These are phyloP conservation scores for Spheniscus humboldti DNA, from an alignment of 2,797 vertebrate genomes.

Conservation along the genomic window DNA sequence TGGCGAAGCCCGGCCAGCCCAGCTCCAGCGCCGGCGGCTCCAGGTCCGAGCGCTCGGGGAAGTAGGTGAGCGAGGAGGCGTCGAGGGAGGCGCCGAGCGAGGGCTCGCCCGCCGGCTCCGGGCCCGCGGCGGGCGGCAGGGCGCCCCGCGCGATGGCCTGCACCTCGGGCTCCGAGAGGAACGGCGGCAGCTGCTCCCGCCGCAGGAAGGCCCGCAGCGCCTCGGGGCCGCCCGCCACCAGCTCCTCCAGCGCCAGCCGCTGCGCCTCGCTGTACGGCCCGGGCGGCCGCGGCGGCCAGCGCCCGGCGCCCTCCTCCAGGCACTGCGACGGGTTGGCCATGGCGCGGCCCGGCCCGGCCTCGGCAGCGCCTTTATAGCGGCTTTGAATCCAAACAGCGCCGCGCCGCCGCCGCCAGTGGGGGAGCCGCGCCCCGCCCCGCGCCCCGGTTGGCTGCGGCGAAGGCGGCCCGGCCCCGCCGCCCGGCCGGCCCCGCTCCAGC, in stretches of 20 bases:
- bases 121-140: constrained; percentile 74
- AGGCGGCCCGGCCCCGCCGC: background rate
- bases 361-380: background rate
- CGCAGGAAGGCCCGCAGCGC: constrained; percentile 76
- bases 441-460: background rate
- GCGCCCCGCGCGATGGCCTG: constrained; percentile 67
- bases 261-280: constrained; percentile 89
- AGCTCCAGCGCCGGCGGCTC: constrained; percentile 89
- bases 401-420: background rate
- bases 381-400: constrained; percentile 21
- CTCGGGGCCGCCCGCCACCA: constrained; percentile 78
- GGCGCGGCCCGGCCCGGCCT: background rate
- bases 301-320: constrained; percentile 79
- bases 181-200: constrained; percentile 73
- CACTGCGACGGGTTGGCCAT: constrained; percentile 66
- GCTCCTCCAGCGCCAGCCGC: constrained; percentile 79
- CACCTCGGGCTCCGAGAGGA: constrained; percentile 77
- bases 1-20: constrained; percentile 91
- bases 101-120: constrained; percentile 76
- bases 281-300: constrained; percentile 60
- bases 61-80: constrained; percentile 86
- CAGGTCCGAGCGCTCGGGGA: constrained; percentile 88
- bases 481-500: too few relatives aligned
- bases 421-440: background rate
- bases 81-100: constrained; percentile 71